A percentile compares a stretch with the other conserved stretches of the same genome.
Conservation (phyloP, 1,140 invertebrate species). For the Ridgeia piscesae region DNA sequence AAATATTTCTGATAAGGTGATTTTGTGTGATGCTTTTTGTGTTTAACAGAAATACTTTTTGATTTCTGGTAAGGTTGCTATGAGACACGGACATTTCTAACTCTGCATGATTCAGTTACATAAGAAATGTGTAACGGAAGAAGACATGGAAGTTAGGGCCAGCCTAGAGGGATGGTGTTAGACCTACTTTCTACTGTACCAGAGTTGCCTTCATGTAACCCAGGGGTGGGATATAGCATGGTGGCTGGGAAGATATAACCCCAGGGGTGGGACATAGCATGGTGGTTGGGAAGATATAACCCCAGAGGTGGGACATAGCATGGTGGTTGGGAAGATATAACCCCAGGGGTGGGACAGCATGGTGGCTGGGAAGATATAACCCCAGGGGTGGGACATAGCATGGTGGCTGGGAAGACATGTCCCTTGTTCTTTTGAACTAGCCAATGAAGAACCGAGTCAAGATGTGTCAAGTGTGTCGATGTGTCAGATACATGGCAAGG, state of each 20-base stretch:
- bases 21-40: background rate
- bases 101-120: background rate
- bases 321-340: too few species aligned
- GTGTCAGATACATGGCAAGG: too few species aligned
- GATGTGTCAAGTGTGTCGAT: background rate
- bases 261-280: too few species aligned
- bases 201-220: too few species aligned
- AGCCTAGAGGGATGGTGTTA: too few species aligned
- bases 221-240: background rate
- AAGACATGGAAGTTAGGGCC: too few species aligned
- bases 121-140: background rate
- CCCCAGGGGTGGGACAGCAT: too few species aligned
- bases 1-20: background rate
- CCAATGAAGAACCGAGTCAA: background rate
- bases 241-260: background rate
- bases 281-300: too few species aligned
- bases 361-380: too few species aligned
- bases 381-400: background rate
- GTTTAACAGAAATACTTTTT: background rate
- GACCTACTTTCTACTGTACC: too few species aligned
- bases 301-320: too few species aligned
- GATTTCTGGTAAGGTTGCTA: background rate
- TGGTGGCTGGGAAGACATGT: background rate
- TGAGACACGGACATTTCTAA: background rate
- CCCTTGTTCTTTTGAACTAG: background rate